A percentile compares a stretch with the other conserved stretches of the same genome.
These are phyloP conservation scores for Paracentrotus lividus DNA, from an alignment of 53 echinoderm and acorn worm species.

Conservation along the genomic window DNA sequence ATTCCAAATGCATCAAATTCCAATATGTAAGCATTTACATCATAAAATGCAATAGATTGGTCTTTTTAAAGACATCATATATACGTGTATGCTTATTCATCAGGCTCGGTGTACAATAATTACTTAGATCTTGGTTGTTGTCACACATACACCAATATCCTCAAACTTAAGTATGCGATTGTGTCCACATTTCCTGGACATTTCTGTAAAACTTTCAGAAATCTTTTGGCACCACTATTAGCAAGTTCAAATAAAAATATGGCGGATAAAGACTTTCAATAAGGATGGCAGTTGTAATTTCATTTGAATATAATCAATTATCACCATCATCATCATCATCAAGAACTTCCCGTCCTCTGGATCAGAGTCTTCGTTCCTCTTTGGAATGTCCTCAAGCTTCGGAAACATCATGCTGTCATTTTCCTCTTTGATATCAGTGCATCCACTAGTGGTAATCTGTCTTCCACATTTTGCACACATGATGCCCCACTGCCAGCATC, in stretches of 20 bases:
- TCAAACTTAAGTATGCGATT: background rate
- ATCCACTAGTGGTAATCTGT: background rate
- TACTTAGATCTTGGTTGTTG: background rate
- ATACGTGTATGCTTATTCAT: no score
- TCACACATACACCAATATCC: background rate
- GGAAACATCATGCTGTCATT: constrained; percentile 5
- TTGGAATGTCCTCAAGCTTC: constrained; percentile 27
- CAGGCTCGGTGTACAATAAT: background rate
- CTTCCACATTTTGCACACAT: background rate
- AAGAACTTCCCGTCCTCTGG: constrained; percentile 63
- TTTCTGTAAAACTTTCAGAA: background rate
- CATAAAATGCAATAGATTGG: no score
- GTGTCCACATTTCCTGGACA: background rate
- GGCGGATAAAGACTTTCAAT: background rate
- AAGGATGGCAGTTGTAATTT: background rate
- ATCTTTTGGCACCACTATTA: background rate
- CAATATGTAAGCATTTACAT: no score
- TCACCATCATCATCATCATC: constrained; percentile 58
- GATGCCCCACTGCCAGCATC: background rate
- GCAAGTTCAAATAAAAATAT: background rate
- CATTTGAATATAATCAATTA: background rate
- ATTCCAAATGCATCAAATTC: no score
- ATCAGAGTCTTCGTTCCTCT: constrained; percentile 60
- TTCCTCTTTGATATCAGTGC: background rate
- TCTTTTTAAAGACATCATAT: background rate